Percentiles rank a stretch among this genome's conserved stretches.
These are phyloP conservation scores for Ommatoiulus sabulosus DNA, from an alignment of 2,888 invertebrate species.

Conservation along the genomic window DNA sequence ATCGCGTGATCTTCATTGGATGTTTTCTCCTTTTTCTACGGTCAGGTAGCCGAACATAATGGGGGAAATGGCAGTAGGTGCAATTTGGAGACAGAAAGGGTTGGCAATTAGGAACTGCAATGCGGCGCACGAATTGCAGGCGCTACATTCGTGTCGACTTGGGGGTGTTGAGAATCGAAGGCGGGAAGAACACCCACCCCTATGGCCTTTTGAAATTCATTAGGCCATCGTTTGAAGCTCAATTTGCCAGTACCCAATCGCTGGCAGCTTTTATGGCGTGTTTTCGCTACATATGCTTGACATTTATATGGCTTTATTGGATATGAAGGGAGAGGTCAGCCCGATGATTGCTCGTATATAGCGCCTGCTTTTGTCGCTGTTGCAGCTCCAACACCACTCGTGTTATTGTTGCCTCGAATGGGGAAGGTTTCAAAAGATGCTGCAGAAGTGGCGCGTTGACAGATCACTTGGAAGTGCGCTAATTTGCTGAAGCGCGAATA, in stretches of 20 bases:
- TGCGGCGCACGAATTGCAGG: neutral
- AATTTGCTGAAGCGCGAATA: neutral
- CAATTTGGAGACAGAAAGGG: neutral
- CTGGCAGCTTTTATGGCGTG: neutral
- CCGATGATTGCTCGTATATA: neutral
- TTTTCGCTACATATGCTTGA: neutral
- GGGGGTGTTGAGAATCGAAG: neutral
- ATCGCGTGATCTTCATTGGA: neutral
- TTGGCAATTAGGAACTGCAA: neutral
- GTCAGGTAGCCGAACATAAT: neutral
- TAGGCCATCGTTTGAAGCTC: constrained; percentile 3
- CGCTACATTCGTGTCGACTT: neutral
- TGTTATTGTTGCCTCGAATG: neutral
- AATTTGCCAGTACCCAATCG: neutral
- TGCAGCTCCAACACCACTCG: neutral
- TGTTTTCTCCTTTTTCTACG: neutral
- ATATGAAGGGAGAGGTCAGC: neutral
- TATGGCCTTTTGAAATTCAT: constrained; percentile 5
- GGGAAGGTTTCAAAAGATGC: neutral
- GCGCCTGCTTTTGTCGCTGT: neutral
- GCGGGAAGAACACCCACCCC: neutral
- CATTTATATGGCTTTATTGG: too few species aligned
- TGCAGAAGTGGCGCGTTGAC: neutral
- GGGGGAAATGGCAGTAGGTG: neutral
- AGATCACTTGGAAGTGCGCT: constrained; percentile 3